Percentiles rank a stretch among this genome's conserved stretches.
phyloP scores from a whole-genome alignment of 2,113 vertebrate species.

The Myanophis thanlyinensis region DNA sequence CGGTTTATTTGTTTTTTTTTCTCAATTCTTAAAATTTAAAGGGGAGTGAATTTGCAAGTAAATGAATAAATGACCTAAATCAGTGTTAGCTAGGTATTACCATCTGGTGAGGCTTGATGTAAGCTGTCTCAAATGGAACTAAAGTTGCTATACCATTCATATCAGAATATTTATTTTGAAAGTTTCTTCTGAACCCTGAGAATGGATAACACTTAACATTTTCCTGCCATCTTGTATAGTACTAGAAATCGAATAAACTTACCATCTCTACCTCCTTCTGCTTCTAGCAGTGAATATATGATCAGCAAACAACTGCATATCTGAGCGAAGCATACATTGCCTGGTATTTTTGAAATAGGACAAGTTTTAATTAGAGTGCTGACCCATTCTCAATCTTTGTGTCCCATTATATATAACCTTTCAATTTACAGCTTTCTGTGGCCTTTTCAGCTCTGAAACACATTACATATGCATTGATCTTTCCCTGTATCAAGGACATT shows the following conservation, averaged over 20 bases:
- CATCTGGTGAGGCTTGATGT: not conserved
- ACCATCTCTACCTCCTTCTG: not conserved
- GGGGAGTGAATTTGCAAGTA: not conserved
- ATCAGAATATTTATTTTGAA: not conserved
- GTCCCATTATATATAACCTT: slow-evolving; percentile 60
- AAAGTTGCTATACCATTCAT: slow-evolving; percentile 3
- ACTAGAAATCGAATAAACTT: rapidly evolving
- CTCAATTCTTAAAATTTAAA: not conserved
- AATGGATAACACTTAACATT: not conserved
- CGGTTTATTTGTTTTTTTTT: not conserved
- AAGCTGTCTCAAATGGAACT: not conserved
- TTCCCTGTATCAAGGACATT: slow-evolving; percentile 47
- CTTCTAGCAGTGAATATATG: not conserved
- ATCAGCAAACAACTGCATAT: not conserved
- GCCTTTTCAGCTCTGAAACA: slow-evolving; percentile 61
- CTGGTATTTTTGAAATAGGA: slow-evolving; percentile 33
- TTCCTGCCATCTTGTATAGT: not conserved
- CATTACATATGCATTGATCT: slow-evolving; percentile 50
- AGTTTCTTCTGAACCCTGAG: slow-evolving; percentile 2
- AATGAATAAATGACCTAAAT: not conserved
- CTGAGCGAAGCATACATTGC: slow-evolving; percentile 20
- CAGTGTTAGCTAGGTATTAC: not conserved
- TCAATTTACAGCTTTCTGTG: slow-evolving; percentile 60
- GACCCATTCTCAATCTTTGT: slow-evolving; percentile 50
- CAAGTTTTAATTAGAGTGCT: slow-evolving; percentile 53